A percentile compares a stretch with the other conserved stretches of the same genome.
phyloP scores from a whole-genome alignment of 2,888 invertebrate genomes.

The Drosophila gaucha region DNA sequence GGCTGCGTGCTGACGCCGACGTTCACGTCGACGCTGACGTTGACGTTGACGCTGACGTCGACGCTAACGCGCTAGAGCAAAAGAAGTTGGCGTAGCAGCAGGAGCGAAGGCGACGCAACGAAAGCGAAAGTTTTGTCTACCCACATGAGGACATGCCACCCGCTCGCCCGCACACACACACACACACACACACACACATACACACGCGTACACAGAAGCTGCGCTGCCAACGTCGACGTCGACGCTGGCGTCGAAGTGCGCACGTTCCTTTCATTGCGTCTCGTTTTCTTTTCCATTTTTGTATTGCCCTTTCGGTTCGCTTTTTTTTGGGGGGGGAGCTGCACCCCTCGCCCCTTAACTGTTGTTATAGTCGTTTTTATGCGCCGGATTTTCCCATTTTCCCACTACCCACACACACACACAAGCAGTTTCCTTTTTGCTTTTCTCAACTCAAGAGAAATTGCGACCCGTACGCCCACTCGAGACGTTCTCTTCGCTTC shows the following conservation, averaged over 20 bases:
- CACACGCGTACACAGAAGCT: slow-evolving; percentile 18
- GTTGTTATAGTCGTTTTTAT: slow-evolving; percentile 60
- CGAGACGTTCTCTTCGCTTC: slow-evolving; percentile 34
- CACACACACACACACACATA: slow-evolving; percentile 14
- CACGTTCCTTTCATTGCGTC: slow-evolving; percentile 50
- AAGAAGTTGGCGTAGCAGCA: slow-evolving; percentile 37
- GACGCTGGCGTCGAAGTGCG: slow-evolving; percentile 44
- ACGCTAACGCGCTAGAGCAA: slow-evolving; percentile 20
- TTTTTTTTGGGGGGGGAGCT: slow-evolving; percentile 20
- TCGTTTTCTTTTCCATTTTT: slow-evolving; percentile 52
- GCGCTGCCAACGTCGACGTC: slow-evolving; percentile 17
- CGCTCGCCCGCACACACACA: slow-evolving; percentile 32
- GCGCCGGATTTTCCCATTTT: slow-evolving; percentile 46
- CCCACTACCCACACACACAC: slow-evolving; percentile 11
- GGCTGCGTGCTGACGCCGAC: slow-evolving; percentile 20
- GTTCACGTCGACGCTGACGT: slow-evolving; percentile 20
- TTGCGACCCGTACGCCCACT: slow-evolving; percentile 9
- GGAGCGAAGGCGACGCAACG: slow-evolving; percentile 61
- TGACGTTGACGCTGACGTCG: slow-evolving; percentile 13
- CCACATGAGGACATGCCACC: slow-evolving; percentile 47
- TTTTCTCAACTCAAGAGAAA: slow-evolving; percentile 50
- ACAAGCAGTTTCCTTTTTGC: slow-evolving; percentile 40
- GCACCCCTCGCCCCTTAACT: slow-evolving; percentile 16
- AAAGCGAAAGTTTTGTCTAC: slow-evolving; percentile 75
- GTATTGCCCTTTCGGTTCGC: slow-evolving; percentile 50